phyloP scores from a whole-genome alignment of 2,113 vertebrate genomes.

The Phalacrocorax aristotelis region DNA sequence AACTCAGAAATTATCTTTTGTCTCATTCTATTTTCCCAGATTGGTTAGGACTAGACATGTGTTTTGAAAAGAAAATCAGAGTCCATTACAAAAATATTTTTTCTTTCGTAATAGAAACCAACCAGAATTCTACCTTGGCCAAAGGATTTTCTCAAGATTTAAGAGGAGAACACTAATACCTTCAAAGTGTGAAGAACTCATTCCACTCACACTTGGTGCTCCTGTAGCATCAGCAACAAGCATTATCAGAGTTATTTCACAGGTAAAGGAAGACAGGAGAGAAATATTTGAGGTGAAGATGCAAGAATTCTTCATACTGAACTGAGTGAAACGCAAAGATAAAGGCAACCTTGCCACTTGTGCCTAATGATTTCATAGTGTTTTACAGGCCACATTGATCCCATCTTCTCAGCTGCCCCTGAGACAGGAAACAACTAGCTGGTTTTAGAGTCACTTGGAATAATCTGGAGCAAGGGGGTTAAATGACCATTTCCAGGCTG shows the following conservation, averaged over 20 bases:
- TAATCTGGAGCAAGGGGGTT: neutral
- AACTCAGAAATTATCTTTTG: constrained; percentile 52
- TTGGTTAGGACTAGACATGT: constrained; percentile 14
- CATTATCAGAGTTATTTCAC: constrained; percentile 13
- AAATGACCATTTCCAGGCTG: neutral
- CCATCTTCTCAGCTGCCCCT: neutral
- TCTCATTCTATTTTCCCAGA: constrained; percentile 60
- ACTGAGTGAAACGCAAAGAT: neutral
- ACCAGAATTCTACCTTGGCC: constrained; percentile 22
- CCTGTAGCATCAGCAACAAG: neutral
- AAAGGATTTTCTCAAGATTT: constrained; percentile 59
- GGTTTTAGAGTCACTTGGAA: neutral
- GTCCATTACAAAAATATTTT: constrained; percentile 37
- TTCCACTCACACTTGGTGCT: neutral
- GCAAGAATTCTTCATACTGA: neutral
- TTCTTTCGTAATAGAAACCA: constrained; percentile 43
- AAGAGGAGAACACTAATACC: constrained; percentile 40
- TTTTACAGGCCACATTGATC: neutral
- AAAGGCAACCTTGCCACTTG: neutral
- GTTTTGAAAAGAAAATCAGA: constrained; percentile 55
- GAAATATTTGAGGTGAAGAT: constrained; percentile 13
- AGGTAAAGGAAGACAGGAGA: neutral
- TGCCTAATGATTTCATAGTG: fast-evolving
- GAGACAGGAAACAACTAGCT: neutral
- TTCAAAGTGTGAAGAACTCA: constrained; percentile 42